Evolutionary conservation across 2,888 invertebrate genomes (phyloP).

Genomic region (Agriopis aurantiaria): DNA sequence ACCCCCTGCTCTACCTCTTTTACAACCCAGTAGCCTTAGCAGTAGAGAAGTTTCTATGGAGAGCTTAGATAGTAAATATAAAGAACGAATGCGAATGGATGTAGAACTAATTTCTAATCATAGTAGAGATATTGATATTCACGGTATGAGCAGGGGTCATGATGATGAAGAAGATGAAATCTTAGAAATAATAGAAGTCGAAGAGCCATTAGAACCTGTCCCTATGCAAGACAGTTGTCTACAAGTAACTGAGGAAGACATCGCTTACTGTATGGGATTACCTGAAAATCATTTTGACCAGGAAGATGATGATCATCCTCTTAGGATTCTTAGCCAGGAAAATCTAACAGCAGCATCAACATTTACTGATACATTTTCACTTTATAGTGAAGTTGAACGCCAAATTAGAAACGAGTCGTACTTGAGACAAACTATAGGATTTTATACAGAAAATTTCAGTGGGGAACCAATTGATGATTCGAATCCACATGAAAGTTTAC

Average conservation of each 20-base stretch:
- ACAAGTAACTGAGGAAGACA: slow-evolving; percentile 97
- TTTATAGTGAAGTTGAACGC: slow-evolving; percentile 89
- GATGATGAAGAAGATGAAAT: slow-evolving; percentile 89
- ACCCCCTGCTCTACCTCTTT: slow-evolving; percentile 92
- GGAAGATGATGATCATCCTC: slow-evolving; percentile 92
- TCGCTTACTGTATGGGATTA: slow-evolving; percentile 93
- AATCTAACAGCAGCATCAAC: slow-evolving; percentile 96
- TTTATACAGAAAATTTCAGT: slow-evolving; percentile 84
- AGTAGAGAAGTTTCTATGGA: slow-evolving; percentile 94
- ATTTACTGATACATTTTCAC: slow-evolving; percentile 91
- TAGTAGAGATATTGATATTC: slow-evolving; percentile 82
- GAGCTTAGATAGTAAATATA: slow-evolving; percentile 91
- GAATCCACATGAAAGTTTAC: slow-evolving; percentile 82
- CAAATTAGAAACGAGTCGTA: slow-evolving; percentile 88
- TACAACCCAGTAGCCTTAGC: slow-evolving; percentile 90
- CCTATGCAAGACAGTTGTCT: slow-evolving; percentile 95
- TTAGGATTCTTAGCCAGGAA: slow-evolving; percentile 95
- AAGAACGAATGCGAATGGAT: slow-evolving; percentile 89
- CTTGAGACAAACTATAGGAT: slow-evolving; percentile 84
- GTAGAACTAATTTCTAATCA: slow-evolving; percentile 85
- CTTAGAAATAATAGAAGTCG: slow-evolving; percentile 92
- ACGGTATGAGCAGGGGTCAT: slow-evolving; percentile 79
- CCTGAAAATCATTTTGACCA: slow-evolving; percentile 90
- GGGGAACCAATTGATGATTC: slow-evolving; percentile 67
- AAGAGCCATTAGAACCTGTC: slow-evolving; percentile 93